A percentile compares a stretch with the other conserved stretches of the same genome.
These are phyloP conservation scores for Telmatochromis sp. DNA, from an alignment of 2,113 vertebrate species.

Conservation along the genomic window DNA sequence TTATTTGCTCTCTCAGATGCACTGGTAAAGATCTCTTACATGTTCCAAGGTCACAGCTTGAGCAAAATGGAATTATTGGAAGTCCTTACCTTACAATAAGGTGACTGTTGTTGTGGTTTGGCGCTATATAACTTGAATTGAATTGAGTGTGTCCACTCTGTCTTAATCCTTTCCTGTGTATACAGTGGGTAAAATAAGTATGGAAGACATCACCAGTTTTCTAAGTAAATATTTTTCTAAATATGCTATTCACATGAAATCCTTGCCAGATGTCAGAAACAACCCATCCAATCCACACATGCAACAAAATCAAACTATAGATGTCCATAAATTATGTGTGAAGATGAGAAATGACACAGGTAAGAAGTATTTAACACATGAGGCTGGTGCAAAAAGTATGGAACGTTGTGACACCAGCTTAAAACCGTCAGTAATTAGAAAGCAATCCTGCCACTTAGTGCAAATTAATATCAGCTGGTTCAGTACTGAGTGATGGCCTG, in stretches of 20 bases:
- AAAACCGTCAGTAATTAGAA: background rate
- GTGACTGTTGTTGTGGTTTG: background rate
- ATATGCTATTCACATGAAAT: background rate
- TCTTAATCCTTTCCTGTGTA: background rate
- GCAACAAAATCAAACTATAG: background rate
- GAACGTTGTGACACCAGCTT: background rate
- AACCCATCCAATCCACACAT: background rate
- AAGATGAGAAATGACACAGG: background rate
- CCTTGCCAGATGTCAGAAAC: background rate
- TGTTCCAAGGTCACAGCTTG: background rate
- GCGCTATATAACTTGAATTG: background rate
- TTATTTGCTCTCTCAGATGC: background rate
- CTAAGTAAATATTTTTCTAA: background rate
- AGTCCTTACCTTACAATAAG: background rate
- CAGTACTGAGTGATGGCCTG: background rate
- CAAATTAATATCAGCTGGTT: background rate
- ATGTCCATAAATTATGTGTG: background rate
- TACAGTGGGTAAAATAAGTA: background rate
- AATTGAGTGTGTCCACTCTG: background rate
- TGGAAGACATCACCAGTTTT: background rate
- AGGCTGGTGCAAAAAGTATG: background rate
- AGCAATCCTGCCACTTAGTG: background rate
- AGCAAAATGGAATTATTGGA: background rate
- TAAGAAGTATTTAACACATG: background rate
- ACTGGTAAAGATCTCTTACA: background rate